phyloP scores from a whole-genome alignment of 2,797 vertebrate species.

The Sciaenops ocellatus region DNA sequence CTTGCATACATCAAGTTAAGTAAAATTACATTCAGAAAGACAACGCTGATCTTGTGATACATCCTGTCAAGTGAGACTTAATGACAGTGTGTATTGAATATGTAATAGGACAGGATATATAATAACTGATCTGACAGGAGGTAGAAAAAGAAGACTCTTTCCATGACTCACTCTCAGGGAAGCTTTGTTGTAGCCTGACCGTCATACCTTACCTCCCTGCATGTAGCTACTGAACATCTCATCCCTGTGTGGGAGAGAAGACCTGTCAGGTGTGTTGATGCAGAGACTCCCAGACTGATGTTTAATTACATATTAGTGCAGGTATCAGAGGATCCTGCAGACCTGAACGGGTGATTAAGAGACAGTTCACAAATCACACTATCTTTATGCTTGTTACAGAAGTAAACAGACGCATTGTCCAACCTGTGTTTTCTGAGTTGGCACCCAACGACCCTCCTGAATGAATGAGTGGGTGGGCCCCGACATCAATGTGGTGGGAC shows the following conservation, averaged over 20 bases:
- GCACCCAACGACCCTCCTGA: slow-evolving; percentile 66
- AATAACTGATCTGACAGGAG: background rate
- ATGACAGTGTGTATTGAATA: background rate
- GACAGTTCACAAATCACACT: slow-evolving; percentile 7
- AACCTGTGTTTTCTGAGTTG: slow-evolving; percentile 48
- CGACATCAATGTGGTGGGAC: slow-evolving; percentile 92
- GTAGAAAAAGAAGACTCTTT: background rate
- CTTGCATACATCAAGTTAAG: background rate
- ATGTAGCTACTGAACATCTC: slow-evolving; percentile 30
- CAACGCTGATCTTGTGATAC: slow-evolving; percentile 2
- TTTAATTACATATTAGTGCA: slow-evolving; percentile 54
- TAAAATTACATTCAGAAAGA: slow-evolving; percentile 16
- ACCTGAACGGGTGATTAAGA: background rate
- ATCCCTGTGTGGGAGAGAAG: slow-evolving; percentile 46
- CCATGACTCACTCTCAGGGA: background rate
- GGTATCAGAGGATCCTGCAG: slow-evolving; percentile 16
- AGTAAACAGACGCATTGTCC: slow-evolving; percentile 12
- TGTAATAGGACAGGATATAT: background rate
- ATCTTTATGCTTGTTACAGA: slow-evolving; percentile 53
- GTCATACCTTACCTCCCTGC: slow-evolving; percentile 24
- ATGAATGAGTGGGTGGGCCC: slow-evolving; percentile 90
- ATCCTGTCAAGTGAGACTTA: background rate
- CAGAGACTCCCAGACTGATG: slow-evolving; percentile 22
- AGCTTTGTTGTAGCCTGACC: slow-evolving; percentile 21
- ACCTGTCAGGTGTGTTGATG: slow-evolving; percentile 50